Evolutionary conservation across 2,113 vertebrate genomes (phyloP), one percentile per base, ranked within the genome.

Genomic region (Junco hyemalis): DNA sequence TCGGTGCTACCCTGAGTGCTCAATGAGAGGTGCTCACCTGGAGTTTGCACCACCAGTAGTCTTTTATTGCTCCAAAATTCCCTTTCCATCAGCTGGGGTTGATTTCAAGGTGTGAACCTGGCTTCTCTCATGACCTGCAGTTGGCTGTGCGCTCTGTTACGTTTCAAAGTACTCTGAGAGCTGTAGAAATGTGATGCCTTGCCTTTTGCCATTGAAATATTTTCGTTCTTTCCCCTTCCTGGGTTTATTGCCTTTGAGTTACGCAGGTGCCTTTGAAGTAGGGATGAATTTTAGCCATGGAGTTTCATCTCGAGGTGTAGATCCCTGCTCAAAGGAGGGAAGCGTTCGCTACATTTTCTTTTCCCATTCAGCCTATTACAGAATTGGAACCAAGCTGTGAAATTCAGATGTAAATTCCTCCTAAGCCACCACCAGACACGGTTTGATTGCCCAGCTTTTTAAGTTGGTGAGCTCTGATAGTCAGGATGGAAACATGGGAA

Each of bases 351-450:
- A 33, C 21, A 14, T 82, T 91, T 72, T 76, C 70, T 81, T 65
- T 87, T 63, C 86, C 84, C 22, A 5, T 79, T 93, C 86, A 89
- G 70, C 45, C 53, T 86, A 16, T 81, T 87, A 60, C 51, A 61
- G 87, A 91, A 63, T 14, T 19, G 78, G 89, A 90, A 50, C 66
- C 93, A 94, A 94, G 91, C 96, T 97, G 94, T 93, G 93, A 92
- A 92, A 97, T 96, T 96, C 84, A 95, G 74, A 92, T 92, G 94
- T 93, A 92, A 95, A 94, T 95, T 95, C 66, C 14, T 81, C 53
- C 77, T 79, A 68, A 92, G 83, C 56, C 36, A 80, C 66, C 42
- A 40, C 42, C 86, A 74, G 65, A 26, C 73, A 68, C 0, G 2
- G 87, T 79, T 91, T 82, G 78, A 82, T 95, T 8, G 0, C 22